Percentiles rank a stretch among this genome's conserved stretches.
These are phyloP conservation scores for Saccostrea cuccullata DNA, from an alignment of 1,140 invertebrate genomes.

Conservation along the genomic window DNA sequence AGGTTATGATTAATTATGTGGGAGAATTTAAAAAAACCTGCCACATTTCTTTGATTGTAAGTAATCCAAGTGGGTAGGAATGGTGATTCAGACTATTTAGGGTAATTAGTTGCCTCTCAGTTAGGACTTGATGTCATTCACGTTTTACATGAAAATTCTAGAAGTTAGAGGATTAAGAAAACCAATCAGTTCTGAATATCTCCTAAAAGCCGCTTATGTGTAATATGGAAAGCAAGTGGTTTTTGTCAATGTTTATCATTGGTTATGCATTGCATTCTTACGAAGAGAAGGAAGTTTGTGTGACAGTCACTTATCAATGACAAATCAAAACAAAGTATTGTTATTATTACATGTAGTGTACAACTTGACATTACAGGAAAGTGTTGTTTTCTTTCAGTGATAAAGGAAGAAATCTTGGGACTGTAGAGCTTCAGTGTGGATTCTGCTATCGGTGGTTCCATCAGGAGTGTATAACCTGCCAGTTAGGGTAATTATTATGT, in stretches of 20 bases:
- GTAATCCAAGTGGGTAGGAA: too few species aligned
- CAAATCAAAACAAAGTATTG: background rate
- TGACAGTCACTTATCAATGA: background rate
- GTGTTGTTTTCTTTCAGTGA: slow-evolving; percentile 83
- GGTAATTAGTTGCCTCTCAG: too few species aligned
- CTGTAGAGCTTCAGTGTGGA: slow-evolving; percentile 93
- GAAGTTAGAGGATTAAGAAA: too few species aligned
- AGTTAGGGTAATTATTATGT: slow-evolving; percentile 83
- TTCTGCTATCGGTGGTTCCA: slow-evolving; percentile 95
- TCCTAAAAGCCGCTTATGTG: too few species aligned
- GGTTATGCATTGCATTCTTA: background rate
- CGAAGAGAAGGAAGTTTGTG: background rate
- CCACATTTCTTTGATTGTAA: too few species aligned
- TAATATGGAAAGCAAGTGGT: background rate
- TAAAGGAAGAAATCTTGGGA: slow-evolving; percentile 93
- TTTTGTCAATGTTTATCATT: slow-evolving; percentile 10
- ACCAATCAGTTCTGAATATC: too few species aligned
- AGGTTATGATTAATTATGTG: too few species aligned
- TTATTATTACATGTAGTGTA: background rate
- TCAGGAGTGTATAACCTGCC: slow-evolving; percentile 93
- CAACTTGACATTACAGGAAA: background rate
- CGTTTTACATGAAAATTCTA: too few species aligned
- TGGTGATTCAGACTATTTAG: too few species aligned
- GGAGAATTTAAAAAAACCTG: too few species aligned
- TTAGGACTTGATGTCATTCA: too few species aligned